A percentile compares a stretch with the other conserved stretches of the same genome.
These are phyloP conservation scores for Panonychus citri DNA, from an alignment of 1,140 invertebrate species.

Conservation along the genomic window DNA sequence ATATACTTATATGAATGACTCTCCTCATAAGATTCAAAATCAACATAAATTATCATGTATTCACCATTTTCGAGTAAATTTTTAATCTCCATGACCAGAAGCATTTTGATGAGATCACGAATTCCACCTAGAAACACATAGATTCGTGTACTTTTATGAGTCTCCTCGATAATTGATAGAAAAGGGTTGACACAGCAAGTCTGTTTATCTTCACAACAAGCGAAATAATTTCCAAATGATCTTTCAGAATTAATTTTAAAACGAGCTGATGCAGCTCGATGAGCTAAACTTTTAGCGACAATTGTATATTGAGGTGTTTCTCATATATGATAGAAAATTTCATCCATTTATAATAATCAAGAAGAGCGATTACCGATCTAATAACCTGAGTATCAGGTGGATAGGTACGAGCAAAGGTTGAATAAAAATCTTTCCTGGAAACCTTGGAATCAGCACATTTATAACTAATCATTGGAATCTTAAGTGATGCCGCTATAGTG, in stretches of 20 bases:
- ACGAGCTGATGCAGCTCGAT: constrained; percentile 48
- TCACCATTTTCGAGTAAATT: constrained; percentile 67
- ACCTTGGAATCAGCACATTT: constrained; percentile 78
- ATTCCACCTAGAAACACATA: constrained; percentile 71
- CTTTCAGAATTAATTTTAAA: constrained; percentile 8
- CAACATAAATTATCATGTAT: constrained; percentile 82
- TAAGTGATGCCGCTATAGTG: constrained; percentile 69
- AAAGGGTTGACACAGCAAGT: constrained; percentile 46
- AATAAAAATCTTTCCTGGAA: constrained; percentile 41
- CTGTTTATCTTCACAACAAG: constrained; percentile 43
- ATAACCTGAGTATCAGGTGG: constrained; percentile 81
- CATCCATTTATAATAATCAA: constrained; percentile 73
- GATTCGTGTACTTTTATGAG: constrained; percentile 70
- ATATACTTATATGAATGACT: constrained; percentile 59
- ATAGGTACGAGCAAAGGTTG: constrained; percentile 79
- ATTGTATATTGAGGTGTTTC: constrained; percentile 38
- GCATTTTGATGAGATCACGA: constrained; percentile 57
- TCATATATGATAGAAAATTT: constrained; percentile 83
- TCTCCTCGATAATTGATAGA: constrained; percentile 62
- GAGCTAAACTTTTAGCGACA: constrained; percentile 48
- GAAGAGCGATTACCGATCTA: constrained; percentile 67
- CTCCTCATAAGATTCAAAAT: constrained; percentile 47
- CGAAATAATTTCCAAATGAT: constrained; percentile 36
- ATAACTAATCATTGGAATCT: constrained; percentile 93
- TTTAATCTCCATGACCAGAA: constrained; percentile 63